Evolutionary conservation across 2,797 vertebrate genomes (phyloP).

Genomic region (Gymnodraco acuticeps): DNA sequence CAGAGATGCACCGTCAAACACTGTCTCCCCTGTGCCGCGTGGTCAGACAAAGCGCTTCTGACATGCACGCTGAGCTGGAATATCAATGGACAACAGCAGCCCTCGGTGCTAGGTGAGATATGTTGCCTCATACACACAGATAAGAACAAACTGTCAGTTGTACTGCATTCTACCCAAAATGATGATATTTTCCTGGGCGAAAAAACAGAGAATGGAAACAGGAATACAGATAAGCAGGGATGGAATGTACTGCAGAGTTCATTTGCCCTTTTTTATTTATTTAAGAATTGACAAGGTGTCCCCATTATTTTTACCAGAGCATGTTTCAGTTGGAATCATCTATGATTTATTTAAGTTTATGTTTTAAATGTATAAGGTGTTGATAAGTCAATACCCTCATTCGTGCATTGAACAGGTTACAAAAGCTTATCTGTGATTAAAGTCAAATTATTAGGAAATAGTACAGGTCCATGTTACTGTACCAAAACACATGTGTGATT

Average conservation of each 20-base stretch:
- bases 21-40: constrained; percentile 57
- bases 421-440: no score
- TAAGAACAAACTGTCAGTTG: constrained; percentile 36
- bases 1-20: constrained; percentile 74
- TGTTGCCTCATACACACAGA: constrained; percentile 31
- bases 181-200: constrained; percentile 19
- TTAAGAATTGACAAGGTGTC: no score
- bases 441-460: no score
- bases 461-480: no score
- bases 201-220: neutral
- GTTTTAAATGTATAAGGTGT: no score
- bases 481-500: no score
- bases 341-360: no score
- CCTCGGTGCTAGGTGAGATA: constrained; percentile 39
- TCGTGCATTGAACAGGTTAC: neutral
- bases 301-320: neutral
- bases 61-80: constrained; percentile 71
- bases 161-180: constrained; percentile 39
- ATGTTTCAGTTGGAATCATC: neutral
- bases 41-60: constrained; percentile 74
- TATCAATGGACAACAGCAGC: constrained; percentile 73
- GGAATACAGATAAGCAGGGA: constrained; percentile 24
- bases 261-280: no score
- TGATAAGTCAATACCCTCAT: neutral
- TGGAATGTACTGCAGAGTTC: neutral